Evolutionary conservation across 2,113 vertebrate genomes (phyloP).

Genomic region (Amblyopsis rosae): DNA sequence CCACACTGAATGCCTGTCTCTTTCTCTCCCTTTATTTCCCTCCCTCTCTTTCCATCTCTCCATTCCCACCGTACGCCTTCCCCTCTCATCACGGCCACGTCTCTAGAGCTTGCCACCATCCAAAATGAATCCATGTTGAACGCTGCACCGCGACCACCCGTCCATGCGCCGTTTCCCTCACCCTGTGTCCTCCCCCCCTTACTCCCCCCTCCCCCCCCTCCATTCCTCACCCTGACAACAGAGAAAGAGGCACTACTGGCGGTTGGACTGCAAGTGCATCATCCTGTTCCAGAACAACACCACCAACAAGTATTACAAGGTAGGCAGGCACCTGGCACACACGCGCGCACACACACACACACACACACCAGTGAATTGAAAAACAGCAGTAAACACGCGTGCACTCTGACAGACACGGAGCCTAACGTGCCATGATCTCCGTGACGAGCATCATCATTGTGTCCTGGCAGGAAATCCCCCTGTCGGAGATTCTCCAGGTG

Average conservation of each 20-base stretch:
- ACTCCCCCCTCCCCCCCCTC: slow-evolving; percentile 33
- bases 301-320: slow-evolving; percentile 91
- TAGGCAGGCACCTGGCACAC: no score
- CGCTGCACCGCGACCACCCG: slow-evolving; percentile 17
- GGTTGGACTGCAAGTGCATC: slow-evolving; percentile 89
- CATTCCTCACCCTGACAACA: slow-evolving; percentile 49
- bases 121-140: slow-evolving; percentile 39
- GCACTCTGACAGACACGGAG: not conserved
- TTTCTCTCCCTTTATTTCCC: not conserved
- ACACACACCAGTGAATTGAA: not conserved
- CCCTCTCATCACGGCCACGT: slow-evolving; percentile 29
- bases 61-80: slow-evolving; percentile 29
- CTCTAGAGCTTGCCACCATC: slow-evolving; percentile 17
- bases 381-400: not conserved
- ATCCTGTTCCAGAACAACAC: slow-evolving; percentile 91
- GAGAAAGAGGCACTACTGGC: slow-evolving; percentile 91
- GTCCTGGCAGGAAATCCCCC: slow-evolving; percentile 81
- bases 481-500: slow-evolving; percentile 85
- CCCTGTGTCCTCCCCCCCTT: slow-evolving; percentile 1
- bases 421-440: not conserved
- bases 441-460: not conserved
- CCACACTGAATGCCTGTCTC: slow-evolving; percentile 33
- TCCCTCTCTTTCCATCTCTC: not conserved
- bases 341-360: not conserved
- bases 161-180: slow-evolving; percentile 15